phyloP scores from a whole-genome alignment of 2,888 invertebrate species.

The Lydus trimaculatus region DNA sequence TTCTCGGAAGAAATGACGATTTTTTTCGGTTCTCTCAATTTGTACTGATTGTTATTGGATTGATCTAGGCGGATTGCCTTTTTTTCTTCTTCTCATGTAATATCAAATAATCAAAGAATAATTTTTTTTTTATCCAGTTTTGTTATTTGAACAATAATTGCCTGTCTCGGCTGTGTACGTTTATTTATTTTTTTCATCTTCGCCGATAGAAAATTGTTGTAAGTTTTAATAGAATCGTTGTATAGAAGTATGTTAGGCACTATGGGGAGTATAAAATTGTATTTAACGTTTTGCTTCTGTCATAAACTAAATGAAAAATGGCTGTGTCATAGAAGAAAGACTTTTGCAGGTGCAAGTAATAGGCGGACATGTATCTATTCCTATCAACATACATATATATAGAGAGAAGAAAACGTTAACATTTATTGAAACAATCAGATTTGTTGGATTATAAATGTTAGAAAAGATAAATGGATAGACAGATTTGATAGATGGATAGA shows the following conservation, averaged over 20 bases:
- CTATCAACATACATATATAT: neutral
- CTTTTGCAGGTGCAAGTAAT: slow-evolving; percentile 21
- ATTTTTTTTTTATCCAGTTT: slow-evolving; percentile 13
- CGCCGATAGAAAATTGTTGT: slow-evolving; percentile 29
- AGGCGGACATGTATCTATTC: neutral
- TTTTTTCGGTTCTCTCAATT: slow-evolving; percentile 7
- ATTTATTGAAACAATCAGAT: slow-evolving; percentile 8
- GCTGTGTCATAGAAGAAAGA: slow-evolving; percentile 23
- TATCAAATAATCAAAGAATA: neutral
- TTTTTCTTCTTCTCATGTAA: neutral
- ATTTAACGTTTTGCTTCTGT: slow-evolving; percentile 23
- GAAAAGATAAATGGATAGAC: neutral
- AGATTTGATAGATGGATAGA: neutral
- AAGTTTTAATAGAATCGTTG: slow-evolving; percentile 43
- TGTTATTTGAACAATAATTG: slow-evolving; percentile 11
- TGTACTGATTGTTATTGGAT: slow-evolving; percentile 9
- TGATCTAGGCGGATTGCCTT: slow-evolving; percentile 1
- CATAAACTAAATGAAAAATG: slow-evolving; percentile 27
- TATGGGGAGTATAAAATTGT: slow-evolving; percentile 43
- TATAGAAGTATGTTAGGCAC: slow-evolving; percentile 39
- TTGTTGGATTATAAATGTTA: neutral
- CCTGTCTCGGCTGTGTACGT: slow-evolving; percentile 11
- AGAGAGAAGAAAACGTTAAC: neutral
- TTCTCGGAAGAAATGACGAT: slow-evolving; percentile 41
- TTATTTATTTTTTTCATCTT: slow-evolving; percentile 15